These are phyloP conservation scores for Mesaphorura yosii DNA, from an alignment of 1,140 invertebrate species.

Conservation along the genomic window DNA sequence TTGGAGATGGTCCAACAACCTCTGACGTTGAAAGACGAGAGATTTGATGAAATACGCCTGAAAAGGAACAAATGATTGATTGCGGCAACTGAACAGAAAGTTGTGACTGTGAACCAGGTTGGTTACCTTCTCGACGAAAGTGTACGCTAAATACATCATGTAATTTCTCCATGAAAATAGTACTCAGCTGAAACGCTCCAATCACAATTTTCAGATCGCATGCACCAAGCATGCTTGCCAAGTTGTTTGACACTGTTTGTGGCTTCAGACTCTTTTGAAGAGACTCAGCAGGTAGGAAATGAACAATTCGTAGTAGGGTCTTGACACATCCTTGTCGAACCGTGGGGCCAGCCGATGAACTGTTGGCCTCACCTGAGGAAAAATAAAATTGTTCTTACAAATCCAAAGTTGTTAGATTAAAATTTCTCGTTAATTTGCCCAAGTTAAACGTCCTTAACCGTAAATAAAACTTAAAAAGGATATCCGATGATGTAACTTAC, in stretches of 20 bases:
- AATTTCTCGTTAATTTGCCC: conserved; percentile 10
- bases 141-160: conserved; percentile 88
- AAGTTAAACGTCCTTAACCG: too few relatives aligned
- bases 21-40: conserved; percentile 29
- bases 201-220: conserved; percentile 61
- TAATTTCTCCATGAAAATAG: conserved; percentile 89
- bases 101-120: too few relatives aligned
- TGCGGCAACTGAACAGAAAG: too few relatives aligned
- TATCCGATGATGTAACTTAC: too few relatives aligned
- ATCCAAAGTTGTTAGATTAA: conserved; percentile 35
- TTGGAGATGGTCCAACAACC: conserved; percentile 29
- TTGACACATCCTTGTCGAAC: conserved; percentile 91
- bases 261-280: conserved; percentile 75
- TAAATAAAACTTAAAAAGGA: too few relatives aligned
- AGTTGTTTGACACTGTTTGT: conserved; percentile 89
- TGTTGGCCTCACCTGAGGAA: conserved; percentile 97
- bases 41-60: conserved; percentile 31
- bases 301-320: conserved; percentile 89
- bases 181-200: conserved; percentile 90
- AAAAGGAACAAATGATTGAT: too few relatives aligned
- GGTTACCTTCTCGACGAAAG: conserved; percentile 75
- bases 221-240: conserved; percentile 94
- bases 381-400: conserved; percentile 79
- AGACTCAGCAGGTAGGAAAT: conserved; percentile 76
- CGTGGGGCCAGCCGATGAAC: conserved; percentile 90